Conservation (phyloP, 2,113 vertebrate genomes). For the Emydura subglobosa region DNA sequence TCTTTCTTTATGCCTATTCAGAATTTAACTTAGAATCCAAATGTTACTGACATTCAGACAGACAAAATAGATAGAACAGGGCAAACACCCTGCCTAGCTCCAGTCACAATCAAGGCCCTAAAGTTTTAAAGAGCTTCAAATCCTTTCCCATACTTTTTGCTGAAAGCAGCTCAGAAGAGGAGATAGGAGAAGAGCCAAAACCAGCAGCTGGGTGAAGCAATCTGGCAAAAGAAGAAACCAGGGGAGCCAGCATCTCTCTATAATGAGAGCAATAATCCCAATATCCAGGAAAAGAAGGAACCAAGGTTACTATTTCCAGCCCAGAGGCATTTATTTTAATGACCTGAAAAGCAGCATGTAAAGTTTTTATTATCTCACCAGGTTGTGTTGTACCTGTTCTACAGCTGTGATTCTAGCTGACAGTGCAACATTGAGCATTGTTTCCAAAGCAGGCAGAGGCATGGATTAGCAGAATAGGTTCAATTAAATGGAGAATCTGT, state of each 20-base stretch:
- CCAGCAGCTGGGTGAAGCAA: conserved; percentile 7
- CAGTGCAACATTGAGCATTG: not conserved
- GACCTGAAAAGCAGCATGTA: not conserved
- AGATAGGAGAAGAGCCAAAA: not conserved
- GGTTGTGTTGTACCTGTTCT: not conserved
- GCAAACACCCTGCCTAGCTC: not conserved
- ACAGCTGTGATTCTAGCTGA: not conserved
- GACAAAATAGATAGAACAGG: not conserved
- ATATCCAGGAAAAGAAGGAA: not conserved
- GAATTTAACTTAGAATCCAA: conserved; percentile 17
- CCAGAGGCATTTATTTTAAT: conserved; percentile 25
- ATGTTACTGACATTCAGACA: not conserved
- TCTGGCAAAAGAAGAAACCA: conserved; percentile 3
- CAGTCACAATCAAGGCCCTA: not conserved
- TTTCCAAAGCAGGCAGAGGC: not conserved
- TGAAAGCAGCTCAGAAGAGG: conserved; percentile 18
- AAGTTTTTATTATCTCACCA: not conserved
- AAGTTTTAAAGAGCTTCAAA: conserved; percentile 53
- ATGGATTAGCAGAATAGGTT: not conserved
- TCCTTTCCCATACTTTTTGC: not conserved
- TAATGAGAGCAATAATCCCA: not conserved
- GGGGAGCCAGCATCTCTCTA: not conserved
- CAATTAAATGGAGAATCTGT: not conserved
- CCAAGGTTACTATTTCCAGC: not conserved
- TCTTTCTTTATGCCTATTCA: not conserved